phyloP scores from a whole-genome alignment of 1,140 invertebrate genomes.

The Magallana gigas region DNA sequence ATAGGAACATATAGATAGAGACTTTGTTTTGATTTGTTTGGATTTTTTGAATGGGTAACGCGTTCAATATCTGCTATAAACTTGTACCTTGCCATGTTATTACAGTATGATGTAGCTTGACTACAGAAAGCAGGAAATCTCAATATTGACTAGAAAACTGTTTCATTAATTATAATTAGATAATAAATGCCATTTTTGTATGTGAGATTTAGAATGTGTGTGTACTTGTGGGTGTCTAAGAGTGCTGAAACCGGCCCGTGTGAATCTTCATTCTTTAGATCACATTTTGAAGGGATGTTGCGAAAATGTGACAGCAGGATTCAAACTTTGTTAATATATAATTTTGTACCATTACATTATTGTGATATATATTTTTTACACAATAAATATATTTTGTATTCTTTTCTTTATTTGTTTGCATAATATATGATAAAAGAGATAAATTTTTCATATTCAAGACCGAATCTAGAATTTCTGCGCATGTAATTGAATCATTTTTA shows the following conservation, averaged over 20 bases:
- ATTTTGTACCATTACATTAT: conserved; percentile 7
- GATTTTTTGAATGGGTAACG: too few relatives aligned
- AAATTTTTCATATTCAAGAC: too few relatives aligned
- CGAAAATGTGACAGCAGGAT: background rate
- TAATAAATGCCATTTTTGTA: conserved; percentile 13
- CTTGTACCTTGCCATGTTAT: conserved; percentile 25
- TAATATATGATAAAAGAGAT: background rate
- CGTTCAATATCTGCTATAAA: too few relatives aligned
- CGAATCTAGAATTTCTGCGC: too few relatives aligned
- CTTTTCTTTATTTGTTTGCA: background rate
- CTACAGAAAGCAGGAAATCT: background rate
- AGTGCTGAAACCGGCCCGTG: background rate
- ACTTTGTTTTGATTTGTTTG: too few relatives aligned
- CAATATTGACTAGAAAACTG: background rate
- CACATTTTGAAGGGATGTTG: background rate
- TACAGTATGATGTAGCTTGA: background rate
- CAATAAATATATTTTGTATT: conserved; percentile 27
- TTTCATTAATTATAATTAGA: too few relatives aligned
- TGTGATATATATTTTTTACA: conserved; percentile 31
- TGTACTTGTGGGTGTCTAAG: background rate
- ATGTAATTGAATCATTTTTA: too few relatives aligned
- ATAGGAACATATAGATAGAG: too few relatives aligned
- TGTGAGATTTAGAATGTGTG: background rate
- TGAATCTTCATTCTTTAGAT: background rate
- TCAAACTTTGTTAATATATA: background rate